Base-by-base conservation (phyloP, 2,113 vertebrate genomes). In the Chlorodrepanis virens region DNA sequence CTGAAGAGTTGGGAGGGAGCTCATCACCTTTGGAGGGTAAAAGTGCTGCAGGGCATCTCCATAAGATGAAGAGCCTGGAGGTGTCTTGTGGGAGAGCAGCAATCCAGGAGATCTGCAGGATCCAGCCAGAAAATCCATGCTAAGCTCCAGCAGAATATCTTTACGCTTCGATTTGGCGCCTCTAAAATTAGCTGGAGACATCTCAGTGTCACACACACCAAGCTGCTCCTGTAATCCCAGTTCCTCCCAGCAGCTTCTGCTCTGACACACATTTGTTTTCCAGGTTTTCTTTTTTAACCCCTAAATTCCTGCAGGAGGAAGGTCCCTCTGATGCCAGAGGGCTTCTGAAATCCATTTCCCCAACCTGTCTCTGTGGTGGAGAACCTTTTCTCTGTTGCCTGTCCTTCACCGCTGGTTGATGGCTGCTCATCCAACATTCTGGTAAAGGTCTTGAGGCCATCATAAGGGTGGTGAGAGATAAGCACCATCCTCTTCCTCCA, bases 221-320 rank as follows among this genome's bases (percentile, higher is more conserved):
- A 90, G 93, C 94, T 92, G 93, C 96, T 96, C 87, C 91, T 83
- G 87, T 80, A 86, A 85, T 83, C 91, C 91, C 13, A 6, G 87
- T 92, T 92, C 87, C 68, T 92, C 89, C 83, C 76, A 52, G 83
- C 86, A 87, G 83, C 93, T 94, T 90, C 93, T 94, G 91, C 89
- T 95, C 93, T 89, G 83, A 89, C 89, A 93, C 79, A 83, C 59
- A 71, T 95, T 95, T 76, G 53, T 56, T 90, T 95, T 60, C 1
- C 3, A 80, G 67, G 61, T 79, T 94, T 92, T 83, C 57, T 37
- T 68, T 76, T 56, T 94, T 95, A 96, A 95, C 92, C 87, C 81
- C n/a, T 77, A 14, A 27, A 11, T 31, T 61, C 40, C 92, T 77
- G 59, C 90, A 93, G 72, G 35, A 68, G 27, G 6, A 76, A 65